These are phyloP conservation scores for Holotrichia oblita DNA, from an alignment of 1,140 invertebrate genomes.

Conservation along the genomic window DNA sequence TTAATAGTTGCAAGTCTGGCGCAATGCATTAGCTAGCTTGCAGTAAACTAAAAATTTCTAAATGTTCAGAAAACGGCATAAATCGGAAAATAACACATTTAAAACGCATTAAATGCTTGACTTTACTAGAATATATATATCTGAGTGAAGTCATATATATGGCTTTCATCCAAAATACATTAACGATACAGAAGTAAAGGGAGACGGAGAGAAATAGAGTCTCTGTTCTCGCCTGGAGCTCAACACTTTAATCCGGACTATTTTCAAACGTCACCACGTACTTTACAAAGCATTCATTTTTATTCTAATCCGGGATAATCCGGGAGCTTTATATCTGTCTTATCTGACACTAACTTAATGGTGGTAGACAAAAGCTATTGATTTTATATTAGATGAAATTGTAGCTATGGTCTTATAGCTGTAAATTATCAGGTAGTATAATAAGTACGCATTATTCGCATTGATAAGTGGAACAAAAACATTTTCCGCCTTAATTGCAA, in stretches of 20 bases:
- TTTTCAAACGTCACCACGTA: constrained; percentile 44
- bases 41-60: constrained; percentile 36
- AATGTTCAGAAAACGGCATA: constrained; percentile 23
- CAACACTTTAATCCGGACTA: constrained; percentile 40
- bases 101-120: constrained; percentile 39
- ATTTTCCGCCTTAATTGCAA: too few relatives aligned
- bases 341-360: constrained; percentile 44
- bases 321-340: constrained; percentile 43
- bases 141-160: neutral
- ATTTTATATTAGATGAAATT: constrained; percentile 37
- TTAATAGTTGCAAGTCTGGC: neutral
- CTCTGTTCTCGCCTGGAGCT: constrained; percentile 7
- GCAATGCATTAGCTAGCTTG: neutral
- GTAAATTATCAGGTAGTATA: too few relatives aligned
- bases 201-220: neutral
- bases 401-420: neutral
- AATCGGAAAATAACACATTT: constrained; percentile 38
- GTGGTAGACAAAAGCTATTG: constrained; percentile 29
- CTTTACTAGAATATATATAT: constrained; percentile 11
- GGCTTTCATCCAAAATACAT: constrained; percentile 42
- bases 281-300: constrained; percentile 45
- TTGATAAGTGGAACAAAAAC: too few relatives aligned
- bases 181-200: constrained; percentile 41
- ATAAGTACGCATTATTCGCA: too few relatives aligned
- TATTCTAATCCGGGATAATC: constrained; percentile 46